phyloP scores from a whole-genome alignment of 2,797 vertebrate genomes.

The Tachyglossus aculeatus region DNA sequence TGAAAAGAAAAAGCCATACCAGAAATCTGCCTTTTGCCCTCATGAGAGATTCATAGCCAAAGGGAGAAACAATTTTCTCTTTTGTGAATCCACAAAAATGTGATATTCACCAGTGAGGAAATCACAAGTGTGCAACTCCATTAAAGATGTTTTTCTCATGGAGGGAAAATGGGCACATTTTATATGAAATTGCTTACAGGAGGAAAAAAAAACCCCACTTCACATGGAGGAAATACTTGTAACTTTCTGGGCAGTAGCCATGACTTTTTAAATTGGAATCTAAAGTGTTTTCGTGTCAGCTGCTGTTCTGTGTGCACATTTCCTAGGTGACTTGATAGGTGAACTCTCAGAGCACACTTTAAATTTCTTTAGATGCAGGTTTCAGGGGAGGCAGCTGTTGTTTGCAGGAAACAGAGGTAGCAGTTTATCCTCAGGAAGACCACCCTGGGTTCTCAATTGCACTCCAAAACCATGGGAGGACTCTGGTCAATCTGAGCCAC shows the following conservation, averaged over 20 bases:
- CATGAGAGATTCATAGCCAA: constrained; percentile 42
- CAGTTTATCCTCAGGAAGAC: background rate
- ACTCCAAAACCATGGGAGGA: background rate
- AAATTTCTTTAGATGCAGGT: constrained; percentile 5
- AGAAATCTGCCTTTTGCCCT: constrained; percentile 40
- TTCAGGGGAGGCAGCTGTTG: background rate
- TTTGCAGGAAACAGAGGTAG: constrained; percentile 4
- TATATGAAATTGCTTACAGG: background rate
- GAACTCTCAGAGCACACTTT: background rate
- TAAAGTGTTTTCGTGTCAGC: background rate
- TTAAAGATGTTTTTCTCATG: constrained; percentile 47
- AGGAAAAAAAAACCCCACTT: background rate
- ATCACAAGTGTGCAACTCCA: constrained; percentile 41
- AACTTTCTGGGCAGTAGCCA: background rate
- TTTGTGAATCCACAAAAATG: constrained; percentile 62
- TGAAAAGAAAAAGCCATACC: constrained; percentile 9
- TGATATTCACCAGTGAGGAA: constrained; percentile 53
- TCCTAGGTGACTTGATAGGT: background rate
- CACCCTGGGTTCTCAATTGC: background rate
- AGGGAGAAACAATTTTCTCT: constrained; percentile 51
- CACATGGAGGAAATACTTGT: background rate
- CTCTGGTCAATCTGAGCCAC: background rate
- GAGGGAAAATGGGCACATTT: constrained; percentile 5
- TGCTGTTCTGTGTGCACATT: background rate
- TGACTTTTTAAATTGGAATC: background rate